Base-by-base conservation (phyloP, 53 echinoderm and acorn worm species). In the Echinarachnius parma region DNA sequence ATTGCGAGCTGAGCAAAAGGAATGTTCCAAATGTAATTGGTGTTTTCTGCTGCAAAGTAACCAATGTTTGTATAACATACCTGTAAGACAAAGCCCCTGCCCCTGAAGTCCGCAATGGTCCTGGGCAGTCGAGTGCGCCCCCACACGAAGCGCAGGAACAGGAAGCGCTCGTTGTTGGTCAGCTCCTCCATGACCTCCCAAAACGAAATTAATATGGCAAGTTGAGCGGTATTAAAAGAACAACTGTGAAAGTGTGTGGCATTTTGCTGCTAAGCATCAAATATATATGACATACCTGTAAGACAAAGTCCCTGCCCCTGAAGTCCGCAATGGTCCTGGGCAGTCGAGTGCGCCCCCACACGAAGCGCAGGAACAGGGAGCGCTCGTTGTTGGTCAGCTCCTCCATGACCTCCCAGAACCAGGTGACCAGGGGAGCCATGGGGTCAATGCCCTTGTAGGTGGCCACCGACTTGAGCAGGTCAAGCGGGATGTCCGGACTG, bases 331-430 rank as follows among this genome's bases (percentile, higher is more conserved):
- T 92, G 25, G 92, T 92, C 24, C 92, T 72, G 5, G 92, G 92
- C 15, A 92, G 72, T 3, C 92, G 80, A 8, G 92, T 92, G 28
- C 92, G 62, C 5, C 92, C 92, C 92, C 92, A 92, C 22, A 92
- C 92, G 56, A 92, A 92, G 28, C 92, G 66, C 4, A 92, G 84
- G 67, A 91, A 90, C 13, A 94, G 80, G n/a, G 96, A 96, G 8
- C 90, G 65, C 42, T 96, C 96, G 0, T 84, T 87, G 77, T 96
- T 96, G 67, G 85, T 87, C 54, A 96, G 91, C 8, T 91, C 91
- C 56, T 96, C 96, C 96, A 96, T 96, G 83, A 96, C 87, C 31
- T 90, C 87, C 91, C 96, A 96, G 80, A 96, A 96, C 96, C 96
- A 96, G 59, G 77, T 85, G 11, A 96, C 96, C 18, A 90, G 72